Percentiles rank a stretch among this genome's conserved stretches.
Evolutionary conservation across 2,888 invertebrate genomes (phyloP).

Genomic region (Lasioglossum leucozonium): DNA sequence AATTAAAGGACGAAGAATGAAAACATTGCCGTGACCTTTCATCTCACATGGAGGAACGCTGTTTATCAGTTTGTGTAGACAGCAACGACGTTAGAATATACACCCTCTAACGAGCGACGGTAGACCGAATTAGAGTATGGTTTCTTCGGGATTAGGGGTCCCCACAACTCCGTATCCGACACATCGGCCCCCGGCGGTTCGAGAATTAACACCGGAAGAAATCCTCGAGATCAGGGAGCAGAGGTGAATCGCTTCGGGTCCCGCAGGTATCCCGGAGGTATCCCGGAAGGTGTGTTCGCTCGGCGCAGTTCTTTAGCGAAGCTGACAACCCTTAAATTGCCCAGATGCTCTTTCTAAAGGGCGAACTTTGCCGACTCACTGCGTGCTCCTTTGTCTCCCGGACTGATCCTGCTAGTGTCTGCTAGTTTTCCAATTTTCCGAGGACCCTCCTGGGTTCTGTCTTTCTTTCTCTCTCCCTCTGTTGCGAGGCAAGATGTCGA

Average conservation of each 20-base stretch:
- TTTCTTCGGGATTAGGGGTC: background rate
- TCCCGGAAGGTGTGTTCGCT: conserved; percentile 39
- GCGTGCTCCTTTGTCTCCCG: conserved; percentile 50
- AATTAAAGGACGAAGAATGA: too few species aligned
- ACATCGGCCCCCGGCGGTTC: background rate
- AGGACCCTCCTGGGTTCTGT: conserved; percentile 5
- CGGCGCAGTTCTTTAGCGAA: conserved; percentile 38
- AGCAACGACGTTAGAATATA: background rate
- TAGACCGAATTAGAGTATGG: background rate
- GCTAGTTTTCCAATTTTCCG: conserved; percentile 67
- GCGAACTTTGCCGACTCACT: conserved; percentile 30
- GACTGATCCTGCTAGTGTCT: conserved; percentile 42
- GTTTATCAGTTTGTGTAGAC: too few species aligned
- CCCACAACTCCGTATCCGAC: background rate
- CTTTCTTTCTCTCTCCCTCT: background rate
- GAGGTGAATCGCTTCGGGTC: conserved; percentile 37
- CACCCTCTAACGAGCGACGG: background rate
- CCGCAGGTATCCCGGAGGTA: conserved; percentile 49
- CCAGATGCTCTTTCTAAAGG: conserved; percentile 27
- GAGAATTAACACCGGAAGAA: conserved; percentile 2
- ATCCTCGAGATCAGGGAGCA: conserved; percentile 6
- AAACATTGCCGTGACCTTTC: too few species aligned
- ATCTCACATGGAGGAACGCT: too few species aligned
- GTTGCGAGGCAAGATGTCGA: conserved; percentile 21
- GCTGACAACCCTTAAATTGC: conserved; percentile 62